These are phyloP conservation scores for Podargus strigoides DNA, from an alignment of 2,797 vertebrate species.

Conservation along the genomic window DNA sequence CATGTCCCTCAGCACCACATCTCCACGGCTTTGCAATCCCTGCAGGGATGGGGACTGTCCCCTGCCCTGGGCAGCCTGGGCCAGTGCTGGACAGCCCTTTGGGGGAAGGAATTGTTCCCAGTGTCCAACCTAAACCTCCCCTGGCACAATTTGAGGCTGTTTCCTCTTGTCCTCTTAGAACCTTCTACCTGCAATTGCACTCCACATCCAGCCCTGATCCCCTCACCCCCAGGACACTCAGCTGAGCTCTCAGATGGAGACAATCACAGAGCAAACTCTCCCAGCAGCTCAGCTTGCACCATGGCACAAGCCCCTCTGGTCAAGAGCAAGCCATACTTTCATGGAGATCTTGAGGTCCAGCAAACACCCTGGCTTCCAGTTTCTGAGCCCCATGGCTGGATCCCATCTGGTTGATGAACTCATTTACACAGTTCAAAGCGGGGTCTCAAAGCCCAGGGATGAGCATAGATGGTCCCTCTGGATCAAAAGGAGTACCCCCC, in stretches of 20 bases:
- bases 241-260: neutral
- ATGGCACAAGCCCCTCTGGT: neutral
- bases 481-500: neutral
- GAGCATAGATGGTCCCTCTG: neutral
- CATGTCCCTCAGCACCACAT: no score
- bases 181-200: neutral
- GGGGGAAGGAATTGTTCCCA: no score
- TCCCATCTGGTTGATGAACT: neutral
- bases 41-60: no score
- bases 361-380: neutral
- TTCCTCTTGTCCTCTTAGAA: no score
- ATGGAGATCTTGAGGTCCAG: neutral
- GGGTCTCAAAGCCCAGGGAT: neutral
- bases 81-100: no score
- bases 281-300: neutral
- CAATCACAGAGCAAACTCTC: neutral
- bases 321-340: neutral
- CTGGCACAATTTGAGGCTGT: no score
- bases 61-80: no score
- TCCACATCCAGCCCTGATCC: neutral
- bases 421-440: neutral
- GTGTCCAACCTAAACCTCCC: no score
- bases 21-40: no score
- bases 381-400: neutral
- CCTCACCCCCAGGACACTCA: fast-evolving